These are phyloP conservation scores for Lemur catta DNA, from an alignment of 2,797 vertebrate genomes.

Conservation along the genomic window DNA sequence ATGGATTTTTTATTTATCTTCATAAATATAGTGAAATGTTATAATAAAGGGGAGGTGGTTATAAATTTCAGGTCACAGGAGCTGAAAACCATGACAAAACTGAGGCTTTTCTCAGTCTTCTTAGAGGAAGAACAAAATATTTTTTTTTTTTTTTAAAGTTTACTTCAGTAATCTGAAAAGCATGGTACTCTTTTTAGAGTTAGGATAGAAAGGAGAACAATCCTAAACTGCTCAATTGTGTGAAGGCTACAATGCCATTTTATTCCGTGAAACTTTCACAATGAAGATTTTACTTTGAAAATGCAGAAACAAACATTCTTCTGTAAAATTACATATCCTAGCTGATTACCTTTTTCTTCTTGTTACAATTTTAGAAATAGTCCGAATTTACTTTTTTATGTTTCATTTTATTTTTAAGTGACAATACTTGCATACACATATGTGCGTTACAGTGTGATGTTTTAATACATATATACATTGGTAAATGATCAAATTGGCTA, in stretches of 20 bases:
- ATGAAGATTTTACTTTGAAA: background rate
- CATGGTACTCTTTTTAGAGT: background rate
- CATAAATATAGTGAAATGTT: background rate
- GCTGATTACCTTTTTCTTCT: background rate
- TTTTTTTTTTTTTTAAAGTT: background rate
- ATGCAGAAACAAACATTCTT: background rate
- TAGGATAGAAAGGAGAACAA: background rate
- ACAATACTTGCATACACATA: background rate
- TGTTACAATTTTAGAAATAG: background rate
- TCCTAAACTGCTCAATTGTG: background rate
- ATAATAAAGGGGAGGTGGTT: background rate
- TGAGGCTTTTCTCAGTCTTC: background rate
- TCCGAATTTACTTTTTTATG: background rate
- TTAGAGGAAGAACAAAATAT: background rate
- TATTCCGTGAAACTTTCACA: background rate
- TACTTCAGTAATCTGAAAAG: background rate
- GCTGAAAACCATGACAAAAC: background rate
- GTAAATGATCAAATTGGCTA: background rate
- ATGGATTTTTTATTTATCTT: background rate
- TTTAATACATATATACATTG: background rate
- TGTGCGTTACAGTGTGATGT: background rate
- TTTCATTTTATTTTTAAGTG: background rate
- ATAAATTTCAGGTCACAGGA: background rate
- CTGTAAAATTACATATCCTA: background rate
- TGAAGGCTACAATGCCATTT: background rate